These are phyloP conservation scores for Rhynchophorus ferrugineus DNA, from an alignment of 1,140 invertebrate species.

Conservation along the genomic window DNA sequence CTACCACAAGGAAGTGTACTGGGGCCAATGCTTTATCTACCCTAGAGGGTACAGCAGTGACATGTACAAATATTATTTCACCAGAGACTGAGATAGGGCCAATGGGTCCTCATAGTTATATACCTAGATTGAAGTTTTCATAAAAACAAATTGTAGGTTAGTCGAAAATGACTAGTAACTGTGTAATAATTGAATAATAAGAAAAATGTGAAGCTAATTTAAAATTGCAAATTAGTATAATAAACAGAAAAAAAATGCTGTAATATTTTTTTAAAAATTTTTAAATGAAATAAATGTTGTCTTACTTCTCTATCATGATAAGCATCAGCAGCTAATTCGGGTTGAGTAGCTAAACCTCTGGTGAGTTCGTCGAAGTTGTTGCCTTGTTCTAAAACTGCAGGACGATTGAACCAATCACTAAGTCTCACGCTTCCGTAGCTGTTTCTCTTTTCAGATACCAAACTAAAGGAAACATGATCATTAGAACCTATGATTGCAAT, in stretches of 20 bases:
- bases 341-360: constrained; percentile 64
- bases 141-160: no score
- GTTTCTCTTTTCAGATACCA: constrained; percentile 55
- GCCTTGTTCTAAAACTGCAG: constrained; percentile 57
- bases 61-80: no score
- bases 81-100: no score
- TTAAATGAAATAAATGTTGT: no score
- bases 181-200: background rate
- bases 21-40: no score
- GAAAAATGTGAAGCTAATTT: background rate
- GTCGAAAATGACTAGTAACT: background rate
- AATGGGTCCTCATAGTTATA: no score
- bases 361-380: constrained; percentile 65
- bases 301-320: constrained; percentile 61
- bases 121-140: no score
- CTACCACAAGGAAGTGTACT: no score
- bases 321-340: constrained; percentile 60
- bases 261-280: no score
- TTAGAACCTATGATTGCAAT: background rate
- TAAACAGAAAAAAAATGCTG: no score
- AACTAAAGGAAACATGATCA: constrained; percentile 42
- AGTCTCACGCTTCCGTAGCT: constrained; percentile 54
- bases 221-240: constrained; percentile 4
- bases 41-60: no score
- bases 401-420: constrained; percentile 71